phyloP scores from a whole-genome alignment of 2,888 invertebrate species.

The Escarpia spicata region DNA sequence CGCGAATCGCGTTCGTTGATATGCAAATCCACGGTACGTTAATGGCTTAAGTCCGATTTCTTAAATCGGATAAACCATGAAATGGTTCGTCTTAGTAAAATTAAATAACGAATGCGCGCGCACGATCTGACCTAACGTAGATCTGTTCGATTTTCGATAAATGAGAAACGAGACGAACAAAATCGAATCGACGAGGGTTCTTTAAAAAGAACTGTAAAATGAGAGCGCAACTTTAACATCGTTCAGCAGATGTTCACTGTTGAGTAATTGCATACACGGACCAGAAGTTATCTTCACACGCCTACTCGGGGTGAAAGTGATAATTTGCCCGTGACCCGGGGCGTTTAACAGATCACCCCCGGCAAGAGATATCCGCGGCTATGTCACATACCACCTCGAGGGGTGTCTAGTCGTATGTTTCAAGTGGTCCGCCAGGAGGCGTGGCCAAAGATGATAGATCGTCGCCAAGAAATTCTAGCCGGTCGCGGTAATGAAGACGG shows the following conservation, averaged over 20 bases:
- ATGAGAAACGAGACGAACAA: no score
- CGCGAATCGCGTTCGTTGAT: no score
- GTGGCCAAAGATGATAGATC: neutral
- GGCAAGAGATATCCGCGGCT: neutral
- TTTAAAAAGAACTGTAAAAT: neutral
- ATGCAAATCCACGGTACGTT: no score
- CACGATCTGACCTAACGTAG: no score
- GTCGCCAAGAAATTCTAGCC: neutral
- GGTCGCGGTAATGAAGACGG: neutral
- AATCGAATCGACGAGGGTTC: neutral
- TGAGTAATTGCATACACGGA: neutral
- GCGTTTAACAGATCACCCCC: neutral
- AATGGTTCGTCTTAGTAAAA: no score
- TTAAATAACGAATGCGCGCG: no score
- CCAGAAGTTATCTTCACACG: neutral
- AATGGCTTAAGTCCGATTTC: no score
- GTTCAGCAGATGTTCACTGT: neutral
- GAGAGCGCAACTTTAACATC: neutral
- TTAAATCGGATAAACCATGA: no score
- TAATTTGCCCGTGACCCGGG: conserved; percentile 10
- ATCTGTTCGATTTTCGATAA: no score
- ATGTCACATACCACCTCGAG: neutral
- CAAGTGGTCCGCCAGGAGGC: neutral
- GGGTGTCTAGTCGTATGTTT: neutral
- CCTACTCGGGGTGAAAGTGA: neutral